Conservation (phyloP, 2,797 vertebrate species). For the Scarus forsteni region DNA sequence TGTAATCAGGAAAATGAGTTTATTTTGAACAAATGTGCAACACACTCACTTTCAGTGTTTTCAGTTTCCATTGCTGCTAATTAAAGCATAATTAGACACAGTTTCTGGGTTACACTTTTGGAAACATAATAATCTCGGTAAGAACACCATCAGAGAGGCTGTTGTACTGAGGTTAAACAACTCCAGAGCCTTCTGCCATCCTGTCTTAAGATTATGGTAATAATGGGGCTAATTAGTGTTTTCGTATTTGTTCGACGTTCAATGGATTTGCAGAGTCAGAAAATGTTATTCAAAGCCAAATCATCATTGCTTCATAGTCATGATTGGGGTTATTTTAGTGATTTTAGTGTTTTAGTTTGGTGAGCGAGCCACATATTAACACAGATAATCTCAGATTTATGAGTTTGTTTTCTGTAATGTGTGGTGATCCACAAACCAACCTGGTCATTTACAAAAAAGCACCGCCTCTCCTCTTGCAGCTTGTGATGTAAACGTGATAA, state of each 20-base stretch:
- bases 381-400: too few species aligned
- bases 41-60: not conserved
- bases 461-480: too few species aligned
- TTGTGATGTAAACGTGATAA: too few species aligned
- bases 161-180: not conserved
- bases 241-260: not conserved
- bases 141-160: not conserved
- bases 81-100: not conserved
- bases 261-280: not conserved
- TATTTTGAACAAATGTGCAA: slow-evolving; percentile 2
- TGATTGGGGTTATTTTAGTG: too few species aligned
- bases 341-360: too few species aligned
- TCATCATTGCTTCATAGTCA: not conserved
- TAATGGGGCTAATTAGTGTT: not conserved
- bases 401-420: too few species aligned
- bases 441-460: too few species aligned
- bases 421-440: too few species aligned
- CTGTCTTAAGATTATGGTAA: not conserved
- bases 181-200: not conserved
- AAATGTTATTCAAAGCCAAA: not conserved
- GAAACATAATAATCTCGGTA: slow-evolving; percentile 2
- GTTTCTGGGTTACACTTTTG: not conserved
- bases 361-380: too few species aligned
- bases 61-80: not conserved
- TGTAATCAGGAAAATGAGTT: not conserved